A percentile compares a stretch with the other conserved stretches of the same genome.
phyloP scores from a whole-genome alignment of 2,888 invertebrate species.

The Hylaea fasciaria region DNA sequence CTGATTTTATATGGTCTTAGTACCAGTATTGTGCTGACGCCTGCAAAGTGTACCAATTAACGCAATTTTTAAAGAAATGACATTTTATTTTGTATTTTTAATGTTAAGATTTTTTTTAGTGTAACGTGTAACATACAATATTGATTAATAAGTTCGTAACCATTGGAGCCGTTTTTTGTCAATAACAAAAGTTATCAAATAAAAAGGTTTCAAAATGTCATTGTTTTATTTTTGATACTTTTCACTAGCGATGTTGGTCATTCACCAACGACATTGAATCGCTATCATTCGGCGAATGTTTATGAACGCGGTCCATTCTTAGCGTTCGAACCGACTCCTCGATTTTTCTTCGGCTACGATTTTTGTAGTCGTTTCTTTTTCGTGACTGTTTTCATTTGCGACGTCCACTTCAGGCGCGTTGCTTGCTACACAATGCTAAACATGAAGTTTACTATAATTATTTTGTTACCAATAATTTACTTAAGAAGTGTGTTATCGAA shows the following conservation, averaged over 20 bases:
- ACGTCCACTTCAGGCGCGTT: background rate
- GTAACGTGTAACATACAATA: background rate
- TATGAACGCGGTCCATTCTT: constrained; percentile 18
- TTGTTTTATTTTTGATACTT: constrained; percentile 47
- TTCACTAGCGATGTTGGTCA: constrained; percentile 19
- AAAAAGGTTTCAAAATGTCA: constrained; percentile 47
- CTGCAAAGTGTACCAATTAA: background rate
- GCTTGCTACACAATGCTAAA: background rate
- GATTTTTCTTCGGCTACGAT: background rate
- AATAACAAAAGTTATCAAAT: constrained; percentile 52
- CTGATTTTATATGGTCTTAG: background rate
- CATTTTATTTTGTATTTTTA: background rate
- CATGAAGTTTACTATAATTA: constrained; percentile 24
- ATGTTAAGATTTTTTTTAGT: background rate
- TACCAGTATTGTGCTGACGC: background rate
- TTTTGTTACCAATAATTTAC: constrained; percentile 17
- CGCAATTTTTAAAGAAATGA: too few species aligned
- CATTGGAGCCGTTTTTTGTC: constrained; percentile 32
- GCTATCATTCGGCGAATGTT: constrained; percentile 32
- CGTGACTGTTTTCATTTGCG: constrained; percentile 11
- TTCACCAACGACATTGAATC: too few species aligned
- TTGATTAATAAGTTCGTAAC: constrained; percentile 2
- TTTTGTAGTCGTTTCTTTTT: constrained; percentile 7
- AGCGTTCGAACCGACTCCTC: constrained; percentile 7
- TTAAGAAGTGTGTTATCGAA: constrained; percentile 14